These are phyloP conservation scores for Oncorhynchus mykiss DNA, from an alignment of 2,113 vertebrate genomes.

Conservation along the genomic window DNA sequence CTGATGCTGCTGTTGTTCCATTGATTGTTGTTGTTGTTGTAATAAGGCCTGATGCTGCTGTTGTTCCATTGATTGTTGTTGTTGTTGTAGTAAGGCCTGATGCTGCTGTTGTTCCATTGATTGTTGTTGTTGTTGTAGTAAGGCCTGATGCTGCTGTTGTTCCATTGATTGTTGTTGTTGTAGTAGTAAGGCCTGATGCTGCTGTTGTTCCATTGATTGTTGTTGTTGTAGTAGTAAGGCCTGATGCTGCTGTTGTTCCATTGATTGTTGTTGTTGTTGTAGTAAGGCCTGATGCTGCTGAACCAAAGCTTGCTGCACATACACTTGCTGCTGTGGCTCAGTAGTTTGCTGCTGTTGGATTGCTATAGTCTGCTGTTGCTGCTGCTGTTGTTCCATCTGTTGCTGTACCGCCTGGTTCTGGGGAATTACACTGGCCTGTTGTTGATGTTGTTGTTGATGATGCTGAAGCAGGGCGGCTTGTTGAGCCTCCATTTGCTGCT, in stretches of 20 bases:
- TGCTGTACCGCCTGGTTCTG: conserved; percentile 29
- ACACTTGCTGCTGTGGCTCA: conserved; percentile 58
- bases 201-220: conserved; percentile 28
- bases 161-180: no score
- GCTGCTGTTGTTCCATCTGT: conserved; percentile 53
- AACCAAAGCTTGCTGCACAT: conserved; percentile 39
- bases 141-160: conserved; percentile 46
- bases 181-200: conserved; percentile 37
- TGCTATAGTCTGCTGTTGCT: conserved; percentile 53
- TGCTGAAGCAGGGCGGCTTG: conserved; percentile 62
- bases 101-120: conserved; percentile 34
- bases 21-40: conserved; percentile 36
- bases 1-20: conserved; percentile 39
- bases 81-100: conserved; percentile 34
- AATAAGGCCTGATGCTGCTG: conserved; percentile 51
- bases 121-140: conserved; percentile 47
- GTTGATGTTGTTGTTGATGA: conserved; percentile 54
- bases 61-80: neutral
- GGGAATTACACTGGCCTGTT: conserved; percentile 46
- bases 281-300: conserved; percentile 52
- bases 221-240: conserved; percentile 18
- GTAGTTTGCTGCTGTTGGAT: conserved; percentile 48
- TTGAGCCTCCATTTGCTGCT: conserved; percentile 68
- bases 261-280: conserved; percentile 41
- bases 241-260: conserved; percentile 40